These are phyloP conservation scores for Ridgeia piscesae DNA, from an alignment of 1,140 invertebrate species.

Conservation along the genomic window DNA sequence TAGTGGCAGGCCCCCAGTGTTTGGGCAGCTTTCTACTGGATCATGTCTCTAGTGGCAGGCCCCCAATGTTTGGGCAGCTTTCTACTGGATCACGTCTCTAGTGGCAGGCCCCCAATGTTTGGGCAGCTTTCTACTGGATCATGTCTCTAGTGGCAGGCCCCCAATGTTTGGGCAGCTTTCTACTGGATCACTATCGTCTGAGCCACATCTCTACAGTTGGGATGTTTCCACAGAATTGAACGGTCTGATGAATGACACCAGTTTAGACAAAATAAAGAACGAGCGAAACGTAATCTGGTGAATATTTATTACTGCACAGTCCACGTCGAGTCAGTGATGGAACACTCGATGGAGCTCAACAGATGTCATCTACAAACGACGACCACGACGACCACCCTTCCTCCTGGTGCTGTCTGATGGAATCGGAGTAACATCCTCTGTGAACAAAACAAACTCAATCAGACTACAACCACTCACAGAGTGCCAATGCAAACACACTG, in stretches of 20 bases:
- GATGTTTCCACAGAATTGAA: neutral
- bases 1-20: neutral
- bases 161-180: neutral
- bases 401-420: slow-evolving; percentile 97
- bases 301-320: neutral
- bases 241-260: neutral
- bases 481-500: neutral
- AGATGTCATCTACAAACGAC: slow-evolving; percentile 80
- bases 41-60: neutral
- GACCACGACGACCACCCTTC: slow-evolving; percentile 98
- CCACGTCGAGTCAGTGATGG: neutral
- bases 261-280: neutral
- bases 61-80: neutral
- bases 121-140: neutral
- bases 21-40: neutral
- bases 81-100: neutral
- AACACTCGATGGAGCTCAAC: neutral
- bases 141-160: neutral
- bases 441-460: slow-evolving; percentile 33
- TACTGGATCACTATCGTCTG: too few species aligned
- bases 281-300: neutral
- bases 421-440: slow-evolving; percentile 96
- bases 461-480: neutral
- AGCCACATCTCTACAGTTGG: neutral
- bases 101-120: neutral